phyloP scores from a whole-genome alignment of 2,888 invertebrate species.

The Theodoxus fluviatilis region DNA sequence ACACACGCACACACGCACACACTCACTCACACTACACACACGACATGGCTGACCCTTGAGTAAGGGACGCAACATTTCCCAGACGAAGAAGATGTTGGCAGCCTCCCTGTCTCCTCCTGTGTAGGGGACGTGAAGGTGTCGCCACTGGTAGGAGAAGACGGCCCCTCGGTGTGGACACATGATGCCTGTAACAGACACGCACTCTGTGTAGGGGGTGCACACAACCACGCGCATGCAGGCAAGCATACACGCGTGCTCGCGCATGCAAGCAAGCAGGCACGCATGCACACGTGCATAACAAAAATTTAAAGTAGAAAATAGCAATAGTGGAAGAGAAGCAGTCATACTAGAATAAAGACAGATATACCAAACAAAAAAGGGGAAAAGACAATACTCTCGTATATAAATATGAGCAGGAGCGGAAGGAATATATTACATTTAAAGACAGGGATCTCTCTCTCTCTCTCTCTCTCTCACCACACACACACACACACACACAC shows the following conservation, averaged over 20 bases:
- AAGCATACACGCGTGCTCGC: background rate
- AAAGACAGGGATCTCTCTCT: too few relatives aligned
- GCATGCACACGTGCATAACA: background rate
- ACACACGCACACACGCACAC: background rate
- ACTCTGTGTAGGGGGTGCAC: background rate
- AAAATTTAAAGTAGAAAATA: too few relatives aligned
- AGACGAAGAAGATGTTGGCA: conserved; percentile 66
- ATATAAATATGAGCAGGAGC: too few relatives aligned
- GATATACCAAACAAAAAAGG: too few relatives aligned
- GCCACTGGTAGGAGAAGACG: conserved; percentile 64
- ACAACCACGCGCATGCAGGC: background rate
- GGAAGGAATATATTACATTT: too few relatives aligned
- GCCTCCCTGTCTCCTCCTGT: conserved; percentile 61
- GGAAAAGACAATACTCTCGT: too few relatives aligned
- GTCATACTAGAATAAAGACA: too few relatives aligned
- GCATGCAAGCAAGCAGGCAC: background rate
- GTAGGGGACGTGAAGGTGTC: conserved; percentile 63
- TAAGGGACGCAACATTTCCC: conserved; percentile 66
- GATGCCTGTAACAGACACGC: conserved; percentile 57
- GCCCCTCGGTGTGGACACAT: conserved; percentile 66
- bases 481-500: too few relatives aligned
- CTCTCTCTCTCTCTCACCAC: too few relatives aligned
- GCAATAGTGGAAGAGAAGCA: too few relatives aligned
- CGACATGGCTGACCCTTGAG: conserved; percentile 55
- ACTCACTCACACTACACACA: background rate